phyloP scores from a whole-genome alignment of 1,140 invertebrate genomes.

The Drosophila bocki region DNA sequence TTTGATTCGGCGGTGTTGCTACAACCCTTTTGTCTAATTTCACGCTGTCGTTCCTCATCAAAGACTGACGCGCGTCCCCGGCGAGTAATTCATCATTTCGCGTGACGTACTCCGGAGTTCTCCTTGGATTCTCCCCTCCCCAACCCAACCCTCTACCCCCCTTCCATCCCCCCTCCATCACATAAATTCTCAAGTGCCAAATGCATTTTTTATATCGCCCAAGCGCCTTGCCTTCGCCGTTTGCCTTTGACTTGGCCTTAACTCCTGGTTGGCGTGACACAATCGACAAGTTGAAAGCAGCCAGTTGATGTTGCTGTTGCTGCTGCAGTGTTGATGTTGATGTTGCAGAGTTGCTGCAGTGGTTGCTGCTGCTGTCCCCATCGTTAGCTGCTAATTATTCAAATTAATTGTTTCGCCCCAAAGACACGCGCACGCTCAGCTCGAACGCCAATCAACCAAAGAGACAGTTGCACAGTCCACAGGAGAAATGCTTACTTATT shows the following conservation, averaged over 20 bases:
- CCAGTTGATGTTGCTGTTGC: constrained; percentile 37
- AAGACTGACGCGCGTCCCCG: constrained; percentile 81
- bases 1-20: constrained; percentile 46
- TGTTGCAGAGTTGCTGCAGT: constrained; percentile 20
- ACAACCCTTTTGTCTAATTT: constrained; percentile 81
- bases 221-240: constrained; percentile 26
- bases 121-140: constrained; percentile 23
- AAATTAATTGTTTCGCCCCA: constrained; percentile 78
- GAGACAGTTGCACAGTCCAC: constrained; percentile 8
- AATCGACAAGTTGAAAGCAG: constrained; percentile 73
- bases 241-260: constrained; percentile 67
- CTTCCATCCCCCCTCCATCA: constrained; percentile 8
- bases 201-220: constrained; percentile 73
- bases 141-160: constrained; percentile 15
- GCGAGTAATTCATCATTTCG: constrained; percentile 83
- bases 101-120: constrained; percentile 71
- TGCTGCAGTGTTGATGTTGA: constrained; percentile 22
- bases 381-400: constrained; percentile 83
- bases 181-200: constrained; percentile 82
- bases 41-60: constrained; percentile 82
- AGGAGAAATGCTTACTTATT: constrained; percentile 9
- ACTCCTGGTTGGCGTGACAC: constrained; percentile 80
- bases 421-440: constrained; percentile 77
- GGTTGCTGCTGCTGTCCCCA: constrained; percentile 28
- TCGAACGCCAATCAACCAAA: constrained; percentile 78